phyloP scores from a whole-genome alignment of 2,797 vertebrate genomes.

The Karalla daura region DNA sequence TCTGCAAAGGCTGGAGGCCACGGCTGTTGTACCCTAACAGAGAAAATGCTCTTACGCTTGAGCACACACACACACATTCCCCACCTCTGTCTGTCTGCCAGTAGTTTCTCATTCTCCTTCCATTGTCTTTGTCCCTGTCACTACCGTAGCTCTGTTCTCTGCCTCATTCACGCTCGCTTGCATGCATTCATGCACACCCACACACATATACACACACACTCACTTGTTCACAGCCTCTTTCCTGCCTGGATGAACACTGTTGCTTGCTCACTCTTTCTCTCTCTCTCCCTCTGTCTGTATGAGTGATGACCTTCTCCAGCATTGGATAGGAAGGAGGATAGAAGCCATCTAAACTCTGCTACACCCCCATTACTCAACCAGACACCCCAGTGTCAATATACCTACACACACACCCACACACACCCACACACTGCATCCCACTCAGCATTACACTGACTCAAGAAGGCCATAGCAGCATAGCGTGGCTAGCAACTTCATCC shows the following conservation, averaged over 20 bases:
- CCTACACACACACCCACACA: slow-evolving; percentile 22
- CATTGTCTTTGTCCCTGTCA: slow-evolving; percentile 10
- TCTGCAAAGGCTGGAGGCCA: not conserved
- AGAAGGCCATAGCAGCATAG: slow-evolving; percentile 55
- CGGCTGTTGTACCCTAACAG: not conserved
- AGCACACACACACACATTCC: not conserved
- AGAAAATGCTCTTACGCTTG: not conserved
- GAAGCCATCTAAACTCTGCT: slow-evolving; percentile 70
- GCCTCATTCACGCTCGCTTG: slow-evolving; percentile 21
- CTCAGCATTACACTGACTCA: slow-evolving; percentile 61
- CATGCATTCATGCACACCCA: slow-evolving; percentile 2
- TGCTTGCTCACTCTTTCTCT: slow-evolving; percentile 1
- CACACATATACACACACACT: slow-evolving; percentile 9
- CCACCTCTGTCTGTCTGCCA: not conserved
- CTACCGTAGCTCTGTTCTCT: slow-evolving; percentile 9
- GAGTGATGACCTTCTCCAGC: slow-evolving; percentile 66
- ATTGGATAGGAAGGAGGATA: slow-evolving; percentile 64
- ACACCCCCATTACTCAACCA: slow-evolving; percentile 66
- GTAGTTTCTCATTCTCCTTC: slow-evolving; percentile 4
- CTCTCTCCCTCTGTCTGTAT: slow-evolving; percentile 37
- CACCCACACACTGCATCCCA: slow-evolving; percentile 22
- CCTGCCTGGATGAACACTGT: slow-evolving; percentile 38
- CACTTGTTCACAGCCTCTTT: slow-evolving; percentile 14
- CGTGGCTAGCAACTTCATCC: slow-evolving; percentile 52
- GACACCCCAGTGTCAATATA: slow-evolving; percentile 63